These are phyloP conservation scores for Plusia festucae DNA, from an alignment of 2,888 invertebrate species.

Conservation along the genomic window DNA sequence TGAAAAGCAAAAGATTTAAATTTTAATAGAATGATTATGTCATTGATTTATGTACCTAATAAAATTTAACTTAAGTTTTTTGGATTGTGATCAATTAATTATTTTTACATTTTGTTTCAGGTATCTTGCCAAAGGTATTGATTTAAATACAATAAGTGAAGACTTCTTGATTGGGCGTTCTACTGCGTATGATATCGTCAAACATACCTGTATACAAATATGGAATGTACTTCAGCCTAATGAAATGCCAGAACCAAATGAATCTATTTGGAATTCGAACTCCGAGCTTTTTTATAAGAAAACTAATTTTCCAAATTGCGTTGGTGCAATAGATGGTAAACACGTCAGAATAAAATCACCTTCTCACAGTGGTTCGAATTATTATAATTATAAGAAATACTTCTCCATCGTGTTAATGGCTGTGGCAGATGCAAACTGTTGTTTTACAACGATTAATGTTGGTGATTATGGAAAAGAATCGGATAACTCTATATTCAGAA, in stretches of 20 bases:
- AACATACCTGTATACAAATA: slow-evolving; percentile 21
- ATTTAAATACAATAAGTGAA: slow-evolving; percentile 33
- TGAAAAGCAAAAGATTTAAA: slow-evolving; percentile 13
- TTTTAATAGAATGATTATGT: slow-evolving; percentile 11
- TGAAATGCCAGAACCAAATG: slow-evolving; percentile 25
- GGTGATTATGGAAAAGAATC: slow-evolving; percentile 28
- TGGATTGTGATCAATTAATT: slow-evolving; percentile 23
- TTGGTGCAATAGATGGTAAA: slow-evolving; percentile 46
- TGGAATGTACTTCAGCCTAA: slow-evolving; percentile 21
- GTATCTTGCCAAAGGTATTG: slow-evolving; percentile 25
- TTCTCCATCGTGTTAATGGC: slow-evolving; percentile 31
- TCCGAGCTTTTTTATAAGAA: slow-evolving; percentile 23
- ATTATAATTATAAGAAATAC: slow-evolving; percentile 31
- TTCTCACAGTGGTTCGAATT: slow-evolving; percentile 23
- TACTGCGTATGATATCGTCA: slow-evolving; percentile 24
- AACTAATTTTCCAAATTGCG: slow-evolving; percentile 41
- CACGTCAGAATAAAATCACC: slow-evolving; percentile 46
- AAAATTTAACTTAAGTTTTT: slow-evolving; percentile 16
- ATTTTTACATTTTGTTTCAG: slow-evolving; percentile 23
- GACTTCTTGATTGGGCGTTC: slow-evolving; percentile 26
- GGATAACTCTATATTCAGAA: slow-evolving; percentile 24
- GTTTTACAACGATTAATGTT: slow-evolving; percentile 26
- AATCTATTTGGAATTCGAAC: slow-evolving; percentile 16
- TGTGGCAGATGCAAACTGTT: slow-evolving; percentile 24
- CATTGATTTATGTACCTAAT: slow-evolving; percentile 16